phyloP scores from a whole-genome alignment of 1,140 invertebrate genomes.

The Zaprionus ghesquierei region DNA sequence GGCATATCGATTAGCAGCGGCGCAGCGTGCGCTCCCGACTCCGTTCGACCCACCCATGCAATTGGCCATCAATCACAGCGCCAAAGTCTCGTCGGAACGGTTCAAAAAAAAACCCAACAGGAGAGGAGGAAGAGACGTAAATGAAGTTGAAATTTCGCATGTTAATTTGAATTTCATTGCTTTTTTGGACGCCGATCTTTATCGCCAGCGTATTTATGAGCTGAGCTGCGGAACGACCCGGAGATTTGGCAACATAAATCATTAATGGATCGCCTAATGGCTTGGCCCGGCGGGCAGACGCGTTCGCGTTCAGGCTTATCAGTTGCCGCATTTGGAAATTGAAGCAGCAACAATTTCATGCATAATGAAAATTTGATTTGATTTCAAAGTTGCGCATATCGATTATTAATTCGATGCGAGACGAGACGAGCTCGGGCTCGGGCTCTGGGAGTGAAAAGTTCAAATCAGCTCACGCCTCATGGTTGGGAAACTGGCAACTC shows the following conservation, averaged over 20 bases:
- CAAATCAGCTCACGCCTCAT: slow-evolving; percentile 21
- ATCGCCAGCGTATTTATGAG: slow-evolving; percentile 57
- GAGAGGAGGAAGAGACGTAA: not conserved
- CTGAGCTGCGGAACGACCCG: not conserved
- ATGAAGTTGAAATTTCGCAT: slow-evolving; percentile 52
- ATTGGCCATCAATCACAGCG: slow-evolving; percentile 36
- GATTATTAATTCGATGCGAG: slow-evolving; percentile 63
- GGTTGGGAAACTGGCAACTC: slow-evolving; percentile 56
- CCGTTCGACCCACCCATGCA: slow-evolving; percentile 42
- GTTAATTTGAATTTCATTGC: slow-evolving; percentile 61
- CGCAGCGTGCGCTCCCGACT: slow-evolving; percentile 28
- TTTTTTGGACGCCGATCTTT: slow-evolving; percentile 41
- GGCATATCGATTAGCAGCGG: slow-evolving; percentile 50
- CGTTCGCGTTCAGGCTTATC: slow-evolving; percentile 55
- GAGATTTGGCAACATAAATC: slow-evolving; percentile 74
- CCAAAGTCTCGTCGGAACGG: slow-evolving; percentile 26
- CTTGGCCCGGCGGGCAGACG: slow-evolving; percentile 13
- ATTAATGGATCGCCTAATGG: slow-evolving; percentile 54
- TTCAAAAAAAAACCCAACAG: not conserved
- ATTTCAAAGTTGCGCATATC: slow-evolving; percentile 38
- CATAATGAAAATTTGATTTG: slow-evolving; percentile 61
- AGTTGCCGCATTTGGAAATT: slow-evolving; percentile 53
- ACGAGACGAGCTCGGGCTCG: slow-evolving; percentile 3
- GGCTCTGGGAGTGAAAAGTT: slow-evolving; percentile 47
- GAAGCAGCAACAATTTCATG: slow-evolving; percentile 36